These are phyloP conservation scores for Lasioglossum marginatum DNA, from an alignment of 2,888 invertebrate species.

Conservation along the genomic window DNA sequence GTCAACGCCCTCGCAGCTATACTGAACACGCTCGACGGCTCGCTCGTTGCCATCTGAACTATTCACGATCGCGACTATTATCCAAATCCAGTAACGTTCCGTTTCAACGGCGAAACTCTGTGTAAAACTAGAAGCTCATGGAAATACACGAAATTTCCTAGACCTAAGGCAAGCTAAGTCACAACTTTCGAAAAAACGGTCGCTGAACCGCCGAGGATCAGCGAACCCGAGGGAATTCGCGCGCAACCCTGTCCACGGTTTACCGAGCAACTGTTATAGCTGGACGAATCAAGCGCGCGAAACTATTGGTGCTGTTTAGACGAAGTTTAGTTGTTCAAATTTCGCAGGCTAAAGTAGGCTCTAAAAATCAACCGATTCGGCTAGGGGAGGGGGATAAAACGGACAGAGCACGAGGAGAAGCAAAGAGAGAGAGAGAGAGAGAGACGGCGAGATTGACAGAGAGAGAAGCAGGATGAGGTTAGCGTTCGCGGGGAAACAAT, in stretches of 20 bases:
- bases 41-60: constrained; percentile 24
- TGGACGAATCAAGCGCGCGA: constrained; percentile 34
- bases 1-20: constrained; percentile 40
- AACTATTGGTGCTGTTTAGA: constrained; percentile 70
- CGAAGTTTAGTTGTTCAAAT: constrained; percentile 56
- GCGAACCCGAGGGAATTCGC: background rate
- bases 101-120: background rate
- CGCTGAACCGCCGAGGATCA: background rate
- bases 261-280: background rate
- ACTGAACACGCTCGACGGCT: constrained; percentile 40
- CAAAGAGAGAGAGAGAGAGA: background rate
- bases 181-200: background rate
- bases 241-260: background rate
- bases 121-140: background rate
- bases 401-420: background rate
- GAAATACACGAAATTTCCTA: background rate
- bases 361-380: constrained; percentile 21
- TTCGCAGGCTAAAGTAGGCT: constrained; percentile 33
- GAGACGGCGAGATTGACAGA: background rate
- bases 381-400: background rate
- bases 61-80: constrained; percentile 1
- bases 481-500: constrained; percentile 40
- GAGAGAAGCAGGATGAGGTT: background rate
- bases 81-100: background rate
- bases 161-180: background rate